Conservation (phyloP, 2,888 invertebrate species). For the Drosophila paramelanica region DNA sequence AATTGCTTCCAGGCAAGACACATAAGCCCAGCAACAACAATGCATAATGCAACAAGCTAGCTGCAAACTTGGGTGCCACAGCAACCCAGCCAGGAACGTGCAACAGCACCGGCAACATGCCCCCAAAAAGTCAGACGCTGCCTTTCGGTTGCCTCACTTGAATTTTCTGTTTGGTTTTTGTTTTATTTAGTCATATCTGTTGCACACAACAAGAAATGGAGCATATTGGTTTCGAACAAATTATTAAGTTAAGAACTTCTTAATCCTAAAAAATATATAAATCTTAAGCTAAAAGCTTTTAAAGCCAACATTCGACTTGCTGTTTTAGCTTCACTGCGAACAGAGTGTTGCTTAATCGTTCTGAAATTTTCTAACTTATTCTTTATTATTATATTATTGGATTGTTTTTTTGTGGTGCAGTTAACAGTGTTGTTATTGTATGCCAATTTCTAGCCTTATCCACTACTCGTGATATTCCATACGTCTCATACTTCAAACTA, state of each 20-base stretch:
- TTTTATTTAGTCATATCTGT: neutral
- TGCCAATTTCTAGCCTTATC: constrained; percentile 43
- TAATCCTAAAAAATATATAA: too few relatives aligned
- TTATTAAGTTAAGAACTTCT: too few relatives aligned
- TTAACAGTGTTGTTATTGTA: constrained; percentile 77
- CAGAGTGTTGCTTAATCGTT: too few relatives aligned
- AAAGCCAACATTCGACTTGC: too few relatives aligned
- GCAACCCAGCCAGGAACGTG: constrained; percentile 48
- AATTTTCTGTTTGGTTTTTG: constrained; percentile 26
- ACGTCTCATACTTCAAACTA: too few relatives aligned
- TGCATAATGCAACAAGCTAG: constrained; percentile 52
- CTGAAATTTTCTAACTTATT: too few relatives aligned
- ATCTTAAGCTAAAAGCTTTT: too few relatives aligned
- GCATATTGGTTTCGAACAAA: neutral
- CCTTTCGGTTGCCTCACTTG: constrained; percentile 42
- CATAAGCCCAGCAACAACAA: constrained; percentile 41
- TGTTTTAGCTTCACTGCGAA: too few relatives aligned
- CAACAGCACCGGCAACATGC: constrained; percentile 58
- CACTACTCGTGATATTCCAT: too few relatives aligned
- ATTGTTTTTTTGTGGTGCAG: constrained; percentile 45
- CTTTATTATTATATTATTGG: constrained; percentile 39
- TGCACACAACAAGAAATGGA: neutral
- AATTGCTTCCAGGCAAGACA: constrained; percentile 80
- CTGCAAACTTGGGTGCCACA: neutral
- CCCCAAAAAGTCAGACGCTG: constrained; percentile 53